Evolutionary conservation across 2,888 invertebrate genomes (phyloP), one percentile per base, ranked within the genome.

Genomic region (Ecdyonurus torrentis): DNA sequence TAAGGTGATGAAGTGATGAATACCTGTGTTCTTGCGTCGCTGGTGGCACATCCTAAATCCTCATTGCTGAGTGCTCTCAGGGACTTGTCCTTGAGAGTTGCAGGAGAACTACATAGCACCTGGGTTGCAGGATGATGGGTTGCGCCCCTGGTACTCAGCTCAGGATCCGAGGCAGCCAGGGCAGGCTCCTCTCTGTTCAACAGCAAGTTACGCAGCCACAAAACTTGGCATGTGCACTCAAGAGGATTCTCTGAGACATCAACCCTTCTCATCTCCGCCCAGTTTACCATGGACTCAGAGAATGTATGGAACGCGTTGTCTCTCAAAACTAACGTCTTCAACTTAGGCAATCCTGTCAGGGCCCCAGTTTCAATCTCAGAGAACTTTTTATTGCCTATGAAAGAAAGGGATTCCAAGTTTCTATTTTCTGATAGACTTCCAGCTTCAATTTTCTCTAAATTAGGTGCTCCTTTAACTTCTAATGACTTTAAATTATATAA

Each of bases 211-310:
- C 86, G 81, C 52, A 92, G 78, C 91, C 91, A 92, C 64, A 89
- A 74, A 25, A 91, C 74, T 65, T 84, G 83, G 71, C 92, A 92
- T 71, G 87, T 87, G 73, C 92, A 92, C 64, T 83, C 78, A 61
- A 92, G 78, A 0, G 90, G 90, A 71, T 91, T 91, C 70, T 91
- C 90, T 1, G 87, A 85, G 52, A 92, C 77, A 71, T 91, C 91
- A 20, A 92, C 74, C 20, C 83, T 81, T 60, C 84, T 81, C 50
- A 91, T 75, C 70, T 89, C 90, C 67, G 83, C 84, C 81, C 90
- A 91, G 23, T 88, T 83, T 52, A 89, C 85, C 60, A 89, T 81
- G 0, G 86, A 83, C 74, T 91, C 91, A n/a, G 86, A 82, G 65
- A 92, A 78, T 2, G 83, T 82, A 64, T 81, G 79, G 67, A 91